Evolutionary conservation across 2,888 invertebrate species (phyloP).

Genomic region (Athripsodes cinereus): DNA sequence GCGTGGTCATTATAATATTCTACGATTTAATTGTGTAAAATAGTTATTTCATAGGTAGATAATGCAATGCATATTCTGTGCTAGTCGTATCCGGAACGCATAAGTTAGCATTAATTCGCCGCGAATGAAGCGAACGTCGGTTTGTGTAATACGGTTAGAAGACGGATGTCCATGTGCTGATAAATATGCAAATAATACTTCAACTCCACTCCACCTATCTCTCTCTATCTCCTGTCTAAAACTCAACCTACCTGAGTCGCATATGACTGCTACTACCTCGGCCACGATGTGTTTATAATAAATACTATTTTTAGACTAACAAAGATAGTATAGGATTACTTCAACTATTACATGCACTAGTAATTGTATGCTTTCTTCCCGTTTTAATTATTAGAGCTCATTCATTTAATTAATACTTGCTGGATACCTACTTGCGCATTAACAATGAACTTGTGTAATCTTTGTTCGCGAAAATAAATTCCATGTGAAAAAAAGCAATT

Average conservation of each 20-base stretch:
- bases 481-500: too few relatives aligned
- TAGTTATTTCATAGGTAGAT: not conserved
- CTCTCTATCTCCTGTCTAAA: not conserved
- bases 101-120: conserved; percentile 23
- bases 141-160: conserved; percentile 21
- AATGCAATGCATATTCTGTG: not conserved
- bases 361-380: too few relatives aligned
- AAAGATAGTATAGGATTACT: too few relatives aligned
- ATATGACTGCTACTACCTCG: not conserved
- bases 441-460: too few relatives aligned
- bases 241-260: not conserved
- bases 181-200: conserved; percentile 24
- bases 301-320: not conserved
- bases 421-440: too few relatives aligned
- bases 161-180: conserved; percentile 22
- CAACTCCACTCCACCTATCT: conserved; percentile 1
- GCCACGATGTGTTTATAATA: not conserved
- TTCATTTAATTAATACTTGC: too few relatives aligned
- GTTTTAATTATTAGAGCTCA: too few relatives aligned
- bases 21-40: too few relatives aligned
- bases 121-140: conserved; percentile 9
- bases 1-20: too few relatives aligned
- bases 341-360: too few relatives aligned
- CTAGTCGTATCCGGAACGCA: conserved; percentile 16
- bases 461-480: too few relatives aligned